phyloP scores from a whole-genome alignment of 30 jellyfish, hydroid and myxozoan species.

The Catostylus mosaicus region DNA sequence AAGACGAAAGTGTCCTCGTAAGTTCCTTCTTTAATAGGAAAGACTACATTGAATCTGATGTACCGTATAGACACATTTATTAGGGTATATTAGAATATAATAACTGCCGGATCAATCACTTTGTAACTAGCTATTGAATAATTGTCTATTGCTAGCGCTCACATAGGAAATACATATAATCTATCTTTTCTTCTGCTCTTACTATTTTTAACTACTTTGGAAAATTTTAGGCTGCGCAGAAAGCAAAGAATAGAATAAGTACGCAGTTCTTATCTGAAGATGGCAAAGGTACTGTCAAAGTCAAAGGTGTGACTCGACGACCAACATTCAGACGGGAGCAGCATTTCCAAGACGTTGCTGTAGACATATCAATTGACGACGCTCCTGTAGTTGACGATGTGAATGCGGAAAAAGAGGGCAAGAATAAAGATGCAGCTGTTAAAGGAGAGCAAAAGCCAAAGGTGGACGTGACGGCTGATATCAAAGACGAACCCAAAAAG shows the following conservation, averaged over 20 bases:
- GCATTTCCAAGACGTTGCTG: slow-evolving; percentile 44
- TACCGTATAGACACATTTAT: too few species aligned
- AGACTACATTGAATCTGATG: too few species aligned
- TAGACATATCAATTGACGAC: slow-evolving; percentile 64
- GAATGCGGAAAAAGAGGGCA: not conserved
- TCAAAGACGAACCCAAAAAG: not conserved
- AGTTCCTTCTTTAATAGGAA: too few species aligned
- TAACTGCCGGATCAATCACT: too few species aligned
- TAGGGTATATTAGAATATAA: too few species aligned
- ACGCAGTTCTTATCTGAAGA: slow-evolving; percentile 38
- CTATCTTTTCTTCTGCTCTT: too few species aligned
- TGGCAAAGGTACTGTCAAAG: slow-evolving; percentile 19
- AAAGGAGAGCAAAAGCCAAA: not conserved
- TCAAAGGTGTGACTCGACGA: slow-evolving; percentile 54
- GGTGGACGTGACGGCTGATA: not conserved
- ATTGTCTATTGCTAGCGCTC: too few species aligned
- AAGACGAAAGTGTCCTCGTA: slow-evolving; percentile 43
- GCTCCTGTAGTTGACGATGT: slow-evolving; percentile 23
- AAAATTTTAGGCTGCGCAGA: slow-evolving; percentile 69
- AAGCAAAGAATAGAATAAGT: slow-evolving; percentile 83
- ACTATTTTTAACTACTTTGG: not conserved
- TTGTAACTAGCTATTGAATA: too few species aligned
- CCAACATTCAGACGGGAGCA: slow-evolving; percentile 72
- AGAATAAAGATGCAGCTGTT: not conserved
- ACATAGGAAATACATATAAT: too few species aligned